Base-by-base conservation (phyloP, 2,888 invertebrate genomes). In the Plagiodera versicolora region DNA sequence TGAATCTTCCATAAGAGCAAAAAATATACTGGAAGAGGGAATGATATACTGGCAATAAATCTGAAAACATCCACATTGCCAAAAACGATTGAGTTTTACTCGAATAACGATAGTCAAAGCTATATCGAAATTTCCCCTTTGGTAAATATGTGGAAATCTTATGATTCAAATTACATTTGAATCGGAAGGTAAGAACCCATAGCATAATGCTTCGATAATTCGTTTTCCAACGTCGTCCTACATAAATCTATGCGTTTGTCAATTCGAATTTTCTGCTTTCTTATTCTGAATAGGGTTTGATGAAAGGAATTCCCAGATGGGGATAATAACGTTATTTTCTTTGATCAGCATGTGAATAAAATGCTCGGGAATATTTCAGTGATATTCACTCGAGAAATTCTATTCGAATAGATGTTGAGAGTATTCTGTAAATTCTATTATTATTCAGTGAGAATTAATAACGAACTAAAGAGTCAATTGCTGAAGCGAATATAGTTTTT, bases 311-410 rank as follows among this genome's bases (percentile, higher is more conserved):
- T 10, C 45, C 44, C 17, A 16, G 24, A 53, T 24, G 11, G 44
- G 44, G 44, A 53, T 39, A 35, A 53, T 53, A 53, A 39, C 35
- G 53, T 53, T 28, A 53, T 53, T 53, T 53, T 30, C 28, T 16
- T 53, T 44, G 20, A 44, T 24, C 44, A n/a, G 17, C 24, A 24
- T 45, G 44, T 44, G 28, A 24, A 53, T 53, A 16, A 53, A 14
- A 53, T 11, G n/a, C 11, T 28, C 16, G 4, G n/a, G 8, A 14
- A 44, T 24, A 44, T 20, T 24, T 16, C 24, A 28, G 44, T 24
- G 44, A 52, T 39, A 19, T 6, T 6, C 39, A 14, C n/a, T 11
- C 32, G 9, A 11, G 2, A 10, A 32, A 32, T 6, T 2, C 14
- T 3, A n/a, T n/a, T 9, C 39, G 39, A 11, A 39, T 39, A 11